A percentile compares a stretch with the other conserved stretches of the same genome.
Evolutionary conservation across 2,113 vertebrate species (phyloP).

Genomic region (Connochaetes taurinus): DNA sequence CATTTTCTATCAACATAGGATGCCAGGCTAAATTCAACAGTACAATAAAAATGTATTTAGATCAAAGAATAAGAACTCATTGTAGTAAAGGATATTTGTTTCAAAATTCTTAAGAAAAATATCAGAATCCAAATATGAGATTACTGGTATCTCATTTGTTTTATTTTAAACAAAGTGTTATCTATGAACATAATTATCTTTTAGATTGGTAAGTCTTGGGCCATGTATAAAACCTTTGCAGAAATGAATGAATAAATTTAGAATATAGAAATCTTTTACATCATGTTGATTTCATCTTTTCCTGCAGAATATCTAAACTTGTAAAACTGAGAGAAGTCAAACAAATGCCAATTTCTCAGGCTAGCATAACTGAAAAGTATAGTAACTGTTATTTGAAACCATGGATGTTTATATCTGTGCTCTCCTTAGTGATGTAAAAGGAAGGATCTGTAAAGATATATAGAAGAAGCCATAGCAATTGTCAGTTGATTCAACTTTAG

Average conservation of each 20-base stretch:
- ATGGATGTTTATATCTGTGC: not conserved
- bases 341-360: not conserved
- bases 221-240: not conserved
- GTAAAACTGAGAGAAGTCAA: not conserved
- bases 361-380: not conserved
- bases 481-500: not conserved
- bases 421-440: not conserved
- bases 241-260: not conserved
- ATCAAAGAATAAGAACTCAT: not conserved
- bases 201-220: not conserved
- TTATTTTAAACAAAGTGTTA: not conserved
- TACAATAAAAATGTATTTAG: not conserved
- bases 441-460: not conserved
- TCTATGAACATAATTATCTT: not conserved
- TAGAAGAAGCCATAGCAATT: not conserved
- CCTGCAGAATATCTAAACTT: not conserved
- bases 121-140: not conserved
- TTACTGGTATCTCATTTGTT: not conserved
- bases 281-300: not conserved
- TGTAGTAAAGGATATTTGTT: not conserved
- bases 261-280: not conserved
- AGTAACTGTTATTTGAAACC: not conserved
- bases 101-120: not conserved
- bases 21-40: not conserved
- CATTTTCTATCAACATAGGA: not conserved